Percentiles rank a stretch among this genome's conserved stretches.
Evolutionary conservation across 2,888 invertebrate genomes (phyloP).

Genomic region (Orgyia antiqua): DNA sequence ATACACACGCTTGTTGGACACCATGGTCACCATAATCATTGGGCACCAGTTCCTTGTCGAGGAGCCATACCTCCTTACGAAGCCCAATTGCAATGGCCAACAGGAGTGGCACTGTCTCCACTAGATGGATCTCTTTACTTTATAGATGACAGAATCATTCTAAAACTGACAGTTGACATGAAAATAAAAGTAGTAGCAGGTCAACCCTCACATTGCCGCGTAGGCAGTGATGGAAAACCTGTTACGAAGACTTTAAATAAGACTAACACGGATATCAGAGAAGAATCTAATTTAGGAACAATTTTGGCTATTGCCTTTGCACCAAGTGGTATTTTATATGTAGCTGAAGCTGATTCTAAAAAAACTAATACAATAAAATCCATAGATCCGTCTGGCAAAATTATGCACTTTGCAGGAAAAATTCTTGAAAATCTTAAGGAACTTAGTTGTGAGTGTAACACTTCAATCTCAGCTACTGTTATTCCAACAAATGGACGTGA

Average conservation of each 20-base stretch:
- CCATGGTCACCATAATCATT: constrained; percentile 96
- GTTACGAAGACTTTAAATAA: constrained; percentile 54
- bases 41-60: constrained; percentile 95
- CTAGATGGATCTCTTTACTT: constrained; percentile 96
- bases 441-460: constrained; percentile 79
- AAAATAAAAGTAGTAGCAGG: constrained; percentile 96
- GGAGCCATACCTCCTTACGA: constrained; percentile 91
- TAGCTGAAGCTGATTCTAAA: constrained; percentile 95
- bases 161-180: constrained; percentile 94
- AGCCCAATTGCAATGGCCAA: constrained; percentile 98
- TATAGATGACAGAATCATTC: constrained; percentile 95
- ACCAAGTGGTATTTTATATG: constrained; percentile 93
- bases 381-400: constrained; percentile 92
- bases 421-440: constrained; percentile 80
- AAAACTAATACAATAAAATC: constrained; percentile 89
- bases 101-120: constrained; percentile 95
- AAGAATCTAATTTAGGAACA: constrained; percentile 87
- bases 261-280: constrained; percentile 75
- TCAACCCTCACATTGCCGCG: constrained; percentile 93
- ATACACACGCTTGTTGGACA: constrained; percentile 97
- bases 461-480: constrained; percentile 75
- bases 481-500: constrained; percentile 54
- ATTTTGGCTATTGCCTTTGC: constrained; percentile 94
- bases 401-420: constrained; percentile 95
- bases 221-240: constrained; percentile 72